A percentile compares a stretch with the other conserved stretches of the same genome.
phyloP scores from a whole-genome alignment of 2,888 invertebrate species.

The Sphaerophoria taeniata region DNA sequence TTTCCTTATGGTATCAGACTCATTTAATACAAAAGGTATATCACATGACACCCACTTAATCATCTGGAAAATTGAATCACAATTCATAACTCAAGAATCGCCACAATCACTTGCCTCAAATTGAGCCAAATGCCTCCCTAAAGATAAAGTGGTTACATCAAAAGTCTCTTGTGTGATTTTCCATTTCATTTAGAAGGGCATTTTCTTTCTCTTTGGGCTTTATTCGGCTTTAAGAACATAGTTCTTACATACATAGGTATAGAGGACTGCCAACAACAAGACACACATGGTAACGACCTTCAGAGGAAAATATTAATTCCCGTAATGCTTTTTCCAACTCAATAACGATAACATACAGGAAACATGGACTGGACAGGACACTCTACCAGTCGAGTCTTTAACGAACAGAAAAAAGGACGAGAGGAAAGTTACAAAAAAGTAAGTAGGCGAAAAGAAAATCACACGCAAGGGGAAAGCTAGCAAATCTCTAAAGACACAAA shows the following conservation, averaged over 20 bases:
- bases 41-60: constrained; percentile 66
- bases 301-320: constrained; percentile 67
- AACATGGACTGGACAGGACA: constrained; percentile 5
- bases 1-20: too few relatives aligned
- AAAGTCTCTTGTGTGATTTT: constrained; percentile 71
- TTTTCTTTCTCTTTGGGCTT: constrained; percentile 6
- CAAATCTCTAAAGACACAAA: constrained; percentile 59
- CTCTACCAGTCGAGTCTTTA: constrained; percentile 22
- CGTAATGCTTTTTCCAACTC: constrained; percentile 60
- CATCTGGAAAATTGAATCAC: constrained; percentile 71
- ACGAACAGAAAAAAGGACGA: constrained; percentile 9
- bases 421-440: constrained; percentile 10
- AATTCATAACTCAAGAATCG: constrained; percentile 66
- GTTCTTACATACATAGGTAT: constrained; percentile 1
- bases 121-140: constrained; percentile 37
- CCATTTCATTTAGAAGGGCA: constrained; percentile 61
- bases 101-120: constrained; percentile 58
- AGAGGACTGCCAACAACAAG: not conserved
- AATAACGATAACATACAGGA: constrained; percentile 42
- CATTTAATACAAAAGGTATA: not conserved
- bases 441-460: constrained; percentile 25
- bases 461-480: constrained; percentile 36
- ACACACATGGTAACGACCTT: constrained; percentile 33
- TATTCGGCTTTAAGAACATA: constrained; percentile 2
- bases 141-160: constrained; percentile 70